Conservation (phyloP, 2,113 vertebrate species). For the Nerophis lumbriciformis region DNA sequence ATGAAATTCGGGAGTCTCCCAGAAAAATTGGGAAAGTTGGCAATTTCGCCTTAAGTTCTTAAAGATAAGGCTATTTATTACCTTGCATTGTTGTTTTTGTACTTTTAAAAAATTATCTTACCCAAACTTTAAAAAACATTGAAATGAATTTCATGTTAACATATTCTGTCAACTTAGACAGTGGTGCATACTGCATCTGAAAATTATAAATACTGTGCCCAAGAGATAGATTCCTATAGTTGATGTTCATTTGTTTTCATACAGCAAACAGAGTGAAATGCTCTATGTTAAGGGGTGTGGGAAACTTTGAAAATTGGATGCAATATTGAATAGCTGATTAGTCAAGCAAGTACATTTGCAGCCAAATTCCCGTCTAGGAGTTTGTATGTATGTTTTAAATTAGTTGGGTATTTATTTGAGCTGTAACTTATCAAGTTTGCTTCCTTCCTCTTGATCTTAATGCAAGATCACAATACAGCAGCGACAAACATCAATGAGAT, state of each 20-base stretch:
- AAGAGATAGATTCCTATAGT: background rate
- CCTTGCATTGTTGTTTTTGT: background rate
- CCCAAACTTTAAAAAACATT: background rate
- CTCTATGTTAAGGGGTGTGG: no score
- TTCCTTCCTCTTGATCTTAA: slow-evolving; percentile 17
- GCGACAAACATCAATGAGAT: slow-evolving; percentile 34
- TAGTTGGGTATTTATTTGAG: background rate
- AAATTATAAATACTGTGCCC: background rate
- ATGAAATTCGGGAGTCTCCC: no score
- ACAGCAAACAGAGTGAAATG: slow-evolving; percentile 20
- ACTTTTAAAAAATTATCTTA: background rate
- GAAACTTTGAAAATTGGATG: background rate
- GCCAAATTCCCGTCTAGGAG: background rate
- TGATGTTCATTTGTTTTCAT: background rate
- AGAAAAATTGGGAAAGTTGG: no score
- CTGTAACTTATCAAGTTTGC: background rate
- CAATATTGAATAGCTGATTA: slow-evolving; percentile 14
- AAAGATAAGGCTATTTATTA: no score
- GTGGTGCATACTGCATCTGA: no score
- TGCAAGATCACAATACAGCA: slow-evolving; percentile 25
- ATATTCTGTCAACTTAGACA: no score
- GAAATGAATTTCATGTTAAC: no score
- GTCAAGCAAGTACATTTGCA: slow-evolving; percentile 16
- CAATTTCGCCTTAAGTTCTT: no score
- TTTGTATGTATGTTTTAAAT: no score